Percentiles rank a stretch among this genome's conserved stretches.
Evolutionary conservation across 2,113 vertebrate genomes (phyloP).

Genomic region (Phyllopteryx taeniolatus): DNA sequence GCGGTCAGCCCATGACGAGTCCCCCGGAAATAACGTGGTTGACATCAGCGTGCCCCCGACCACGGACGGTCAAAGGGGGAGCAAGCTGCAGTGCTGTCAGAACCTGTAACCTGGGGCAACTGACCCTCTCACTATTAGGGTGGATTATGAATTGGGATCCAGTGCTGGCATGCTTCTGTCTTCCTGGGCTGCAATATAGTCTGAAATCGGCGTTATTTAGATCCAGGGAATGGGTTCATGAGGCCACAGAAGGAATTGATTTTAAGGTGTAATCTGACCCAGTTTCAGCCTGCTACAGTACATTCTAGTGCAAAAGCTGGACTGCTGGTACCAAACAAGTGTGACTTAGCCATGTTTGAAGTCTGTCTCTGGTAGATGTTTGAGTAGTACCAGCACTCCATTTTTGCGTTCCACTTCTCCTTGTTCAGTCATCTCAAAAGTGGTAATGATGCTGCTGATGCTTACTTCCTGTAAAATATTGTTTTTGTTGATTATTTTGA

Average conservation of each 20-base stretch:
- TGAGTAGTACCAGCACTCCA: slow-evolving; percentile 57
- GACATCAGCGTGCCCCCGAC: slow-evolving; percentile 98
- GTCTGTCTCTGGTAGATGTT: slow-evolving; percentile 31
- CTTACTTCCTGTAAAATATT: slow-evolving; percentile 68
- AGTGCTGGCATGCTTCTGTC: slow-evolving; percentile 45
- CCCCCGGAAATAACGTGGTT: slow-evolving; percentile 96
- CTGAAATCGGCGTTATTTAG: slow-evolving; percentile 48
- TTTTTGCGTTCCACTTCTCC: slow-evolving; percentile 49
- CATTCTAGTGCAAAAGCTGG: slow-evolving; percentile 55
- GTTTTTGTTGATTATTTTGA: slow-evolving; percentile 69
- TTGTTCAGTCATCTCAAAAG: slow-evolving; percentile 60
- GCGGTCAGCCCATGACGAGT: slow-evolving; percentile 91
- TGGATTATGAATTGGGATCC: slow-evolving; percentile 62
- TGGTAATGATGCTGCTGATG: slow-evolving; percentile 60
- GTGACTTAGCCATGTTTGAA: slow-evolving; percentile 28
- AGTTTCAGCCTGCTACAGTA: slow-evolving; percentile 53
- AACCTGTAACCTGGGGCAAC: slow-evolving; percentile 84
- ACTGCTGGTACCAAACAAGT: slow-evolving; percentile 46
- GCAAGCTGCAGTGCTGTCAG: slow-evolving; percentile 98
- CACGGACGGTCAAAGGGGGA: slow-evolving; percentile 91
- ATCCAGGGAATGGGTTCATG: slow-evolving; percentile 35
- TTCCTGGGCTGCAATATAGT: slow-evolving; percentile 33
- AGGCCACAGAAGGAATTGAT: slow-evolving; percentile 44
- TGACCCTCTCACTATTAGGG: slow-evolving; percentile 50
- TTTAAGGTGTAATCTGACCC: slow-evolving; percentile 61